Base-by-base conservation (phyloP, 2,797 vertebrate species). In the Sus cebifrons region DNA sequence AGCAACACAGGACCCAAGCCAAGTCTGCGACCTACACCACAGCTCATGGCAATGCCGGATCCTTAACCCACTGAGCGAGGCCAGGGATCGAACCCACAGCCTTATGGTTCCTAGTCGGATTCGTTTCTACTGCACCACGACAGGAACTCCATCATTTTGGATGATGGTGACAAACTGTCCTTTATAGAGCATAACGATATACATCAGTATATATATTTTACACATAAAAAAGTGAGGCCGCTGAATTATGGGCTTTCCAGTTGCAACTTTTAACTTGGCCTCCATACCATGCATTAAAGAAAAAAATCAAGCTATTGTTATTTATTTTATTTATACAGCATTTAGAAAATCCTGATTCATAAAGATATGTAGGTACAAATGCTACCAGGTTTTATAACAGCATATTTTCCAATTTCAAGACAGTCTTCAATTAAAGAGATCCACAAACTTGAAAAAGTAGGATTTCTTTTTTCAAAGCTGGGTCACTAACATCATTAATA, bases 201-300 rank as follows among this genome's bases (percentile, higher is more conserved):
- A 58, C 21, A 7, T 40, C 73, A 83, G 2, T 3, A 44, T 6
- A 65, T 29, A 58, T 64, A 29, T 70, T 40, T 68, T 20, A 62
- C 40, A 17, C 32, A 25, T 15, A n/a, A 44, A 74, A 64, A 73
- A 40, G 0, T 23, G 17, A 84, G 27, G 9, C 60, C 89, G 86
- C 17, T 25, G 11, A 20, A 52, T 52, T 29, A 87, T 16, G 20
- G 40, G 29, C 65, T 68, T 83, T 52, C 23, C 10, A 14, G 29
- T n/a, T 75, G 62, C 32, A 77, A 58, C n/a, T 96, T 86, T 86
- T 25, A 96, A 89, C 36, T 44, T 83, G n/a, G 15, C 64, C 49
- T 97, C 44, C 17, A 5, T 54, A 67, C 21, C 21, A 83, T 5
- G 3, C 68, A 21, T 60, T 36, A 85, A 2, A 56, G n/a, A 15